These are phyloP conservation scores for Oncorhynchus mykiss DNA, from an alignment of 2,113 vertebrate genomes.

Conservation along the genomic window DNA sequence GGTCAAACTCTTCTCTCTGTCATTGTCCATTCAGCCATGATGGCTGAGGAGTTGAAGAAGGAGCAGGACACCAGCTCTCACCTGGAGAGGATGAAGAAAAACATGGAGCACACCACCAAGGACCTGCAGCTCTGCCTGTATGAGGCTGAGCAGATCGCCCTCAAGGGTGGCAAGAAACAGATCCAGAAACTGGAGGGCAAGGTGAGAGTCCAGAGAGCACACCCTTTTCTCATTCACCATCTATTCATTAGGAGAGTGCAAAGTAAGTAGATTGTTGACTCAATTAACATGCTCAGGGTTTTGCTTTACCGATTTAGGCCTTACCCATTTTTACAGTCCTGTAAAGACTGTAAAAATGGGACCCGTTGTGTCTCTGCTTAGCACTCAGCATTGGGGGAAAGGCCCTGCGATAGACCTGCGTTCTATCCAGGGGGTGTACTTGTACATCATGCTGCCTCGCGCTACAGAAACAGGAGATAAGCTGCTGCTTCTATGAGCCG, in stretches of 20 bases:
- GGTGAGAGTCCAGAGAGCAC: constrained; percentile 66
- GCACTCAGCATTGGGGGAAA: too few relatives aligned
- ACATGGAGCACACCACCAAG: constrained; percentile 92
- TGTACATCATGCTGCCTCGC: too few relatives aligned
- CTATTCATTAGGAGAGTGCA: not conserved
- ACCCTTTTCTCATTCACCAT: not conserved
- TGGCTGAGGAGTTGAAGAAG: constrained; percentile 95
- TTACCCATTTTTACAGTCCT: too few relatives aligned
- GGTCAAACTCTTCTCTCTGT: not conserved
- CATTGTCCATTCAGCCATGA: constrained; percentile 85
- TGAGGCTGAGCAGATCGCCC: constrained; percentile 70
- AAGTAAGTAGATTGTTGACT: too few relatives aligned
- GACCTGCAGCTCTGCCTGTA: constrained; percentile 76
- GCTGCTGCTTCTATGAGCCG: too few relatives aligned
- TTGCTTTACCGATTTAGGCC: too few relatives aligned
- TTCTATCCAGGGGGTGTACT: too few relatives aligned
- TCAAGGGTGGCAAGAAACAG: constrained; percentile 94
- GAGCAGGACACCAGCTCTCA: constrained; percentile 90
- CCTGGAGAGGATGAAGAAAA: constrained; percentile 95
- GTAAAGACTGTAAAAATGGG: too few relatives aligned
- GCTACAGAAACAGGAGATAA: too few relatives aligned
- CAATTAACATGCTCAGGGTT: too few relatives aligned
- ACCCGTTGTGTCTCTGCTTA: too few relatives aligned
- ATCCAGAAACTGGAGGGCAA: constrained; percentile 92
- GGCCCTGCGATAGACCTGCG: too few relatives aligned